Conservation (phyloP, 1,140 invertebrate species). For the Drosophila pectinifera region DNA sequence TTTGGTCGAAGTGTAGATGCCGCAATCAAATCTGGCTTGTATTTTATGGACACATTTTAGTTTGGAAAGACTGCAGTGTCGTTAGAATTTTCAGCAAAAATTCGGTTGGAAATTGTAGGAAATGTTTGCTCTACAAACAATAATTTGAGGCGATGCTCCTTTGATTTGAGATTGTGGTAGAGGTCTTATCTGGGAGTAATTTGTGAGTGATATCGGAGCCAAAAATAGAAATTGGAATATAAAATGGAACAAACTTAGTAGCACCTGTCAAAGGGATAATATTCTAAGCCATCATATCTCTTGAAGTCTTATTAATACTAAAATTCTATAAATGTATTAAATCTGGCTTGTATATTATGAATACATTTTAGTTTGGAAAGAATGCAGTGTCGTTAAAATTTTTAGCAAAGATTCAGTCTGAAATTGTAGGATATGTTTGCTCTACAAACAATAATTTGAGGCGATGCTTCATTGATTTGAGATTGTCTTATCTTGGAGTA, state of each 20-base stretch:
- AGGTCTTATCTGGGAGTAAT: neutral
- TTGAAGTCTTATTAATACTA: neutral
- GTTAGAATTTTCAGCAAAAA: slow-evolving; percentile 8
- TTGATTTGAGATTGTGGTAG: neutral
- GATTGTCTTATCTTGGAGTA: no score
- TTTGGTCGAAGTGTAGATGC: neutral
- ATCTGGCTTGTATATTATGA: slow-evolving; percentile 6
- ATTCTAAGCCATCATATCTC: neutral
- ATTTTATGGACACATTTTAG: slow-evolving; percentile 4
- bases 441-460: slow-evolving; percentile 1
- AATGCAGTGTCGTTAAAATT: neutral
- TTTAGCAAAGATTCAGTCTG: slow-evolving; percentile 9
- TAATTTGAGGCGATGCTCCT: neutral
- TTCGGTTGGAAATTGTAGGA: neutral
- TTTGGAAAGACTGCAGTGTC: neutral
- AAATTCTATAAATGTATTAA: neutral
- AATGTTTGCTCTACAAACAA: slow-evolving; percentile 18
- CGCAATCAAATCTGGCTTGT: slow-evolving; percentile 12
- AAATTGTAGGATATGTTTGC: slow-evolving; percentile 20
- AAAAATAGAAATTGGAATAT: neutral
- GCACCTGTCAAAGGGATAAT: no score
- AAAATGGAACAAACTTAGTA: neutral
- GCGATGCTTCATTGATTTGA: slow-evolving; percentile 8
- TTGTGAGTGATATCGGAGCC: no score
- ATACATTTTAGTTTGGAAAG: neutral